Evolutionary conservation across 2,888 invertebrate genomes (phyloP).

Genomic region (Drosophila flavopinicola): DNA sequence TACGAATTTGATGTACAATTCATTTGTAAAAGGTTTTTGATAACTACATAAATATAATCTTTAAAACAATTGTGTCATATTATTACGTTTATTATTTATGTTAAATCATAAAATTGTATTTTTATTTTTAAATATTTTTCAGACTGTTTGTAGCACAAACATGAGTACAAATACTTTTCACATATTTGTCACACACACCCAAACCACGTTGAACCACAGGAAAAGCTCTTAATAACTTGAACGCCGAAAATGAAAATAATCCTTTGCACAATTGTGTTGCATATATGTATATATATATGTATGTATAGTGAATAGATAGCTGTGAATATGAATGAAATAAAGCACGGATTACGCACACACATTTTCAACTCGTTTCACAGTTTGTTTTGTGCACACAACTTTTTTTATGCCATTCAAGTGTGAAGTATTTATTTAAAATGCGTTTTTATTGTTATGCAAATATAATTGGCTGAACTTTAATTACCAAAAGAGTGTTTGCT

Average conservation of each 20-base stretch:
- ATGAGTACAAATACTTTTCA: too few relatives aligned
- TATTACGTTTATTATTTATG: too few relatives aligned
- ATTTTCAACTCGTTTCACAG: slow-evolving; percentile 10
- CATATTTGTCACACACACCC: background rate
- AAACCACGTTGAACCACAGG: background rate
- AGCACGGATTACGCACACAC: slow-evolving; percentile 27
- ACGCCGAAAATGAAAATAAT: slow-evolving; percentile 16
- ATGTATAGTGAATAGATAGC: too few relatives aligned
- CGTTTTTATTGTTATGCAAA: slow-evolving; percentile 62
- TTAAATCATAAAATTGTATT: too few relatives aligned
- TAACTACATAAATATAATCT: too few relatives aligned
- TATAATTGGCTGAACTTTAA: slow-evolving; percentile 61
- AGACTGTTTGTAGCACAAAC: too few relatives aligned
- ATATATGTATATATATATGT: slow-evolving; percentile 7
- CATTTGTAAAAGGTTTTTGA: too few relatives aligned
- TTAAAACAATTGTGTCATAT: too few relatives aligned
- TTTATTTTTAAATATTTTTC: too few relatives aligned
- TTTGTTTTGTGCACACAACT: slow-evolving; percentile 7
- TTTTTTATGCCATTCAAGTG: slow-evolving; percentile 16
- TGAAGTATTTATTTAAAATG: slow-evolving; percentile 52
- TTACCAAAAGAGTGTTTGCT: slow-evolving; percentile 63
- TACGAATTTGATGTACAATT: background rate
- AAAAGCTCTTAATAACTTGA: background rate
- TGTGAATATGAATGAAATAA: slow-evolving; percentile 15
- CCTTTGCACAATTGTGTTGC: slow-evolving; percentile 14